These are phyloP conservation scores for Acholoe squamosa DNA, from an alignment of 2,888 invertebrate genomes.

Conservation along the genomic window DNA sequence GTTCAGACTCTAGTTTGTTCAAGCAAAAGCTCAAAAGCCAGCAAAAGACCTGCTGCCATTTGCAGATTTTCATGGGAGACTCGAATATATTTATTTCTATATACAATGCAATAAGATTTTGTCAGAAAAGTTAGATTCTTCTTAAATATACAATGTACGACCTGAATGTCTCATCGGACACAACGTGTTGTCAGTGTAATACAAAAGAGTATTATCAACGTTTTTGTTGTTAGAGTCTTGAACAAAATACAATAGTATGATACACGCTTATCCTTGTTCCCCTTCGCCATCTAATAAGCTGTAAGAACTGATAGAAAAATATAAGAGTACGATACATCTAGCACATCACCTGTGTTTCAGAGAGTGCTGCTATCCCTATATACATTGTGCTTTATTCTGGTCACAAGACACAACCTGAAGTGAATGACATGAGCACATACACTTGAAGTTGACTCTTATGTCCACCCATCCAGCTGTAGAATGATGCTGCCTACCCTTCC, in stretches of 20 bases:
- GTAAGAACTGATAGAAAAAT: slow-evolving; percentile 53
- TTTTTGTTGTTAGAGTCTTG: not conserved
- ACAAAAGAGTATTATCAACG: slow-evolving; percentile 21
- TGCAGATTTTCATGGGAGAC: not conserved
- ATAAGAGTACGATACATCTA: slow-evolving; percentile 43
- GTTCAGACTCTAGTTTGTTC: not conserved
- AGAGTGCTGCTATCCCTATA: slow-evolving; percentile 26
- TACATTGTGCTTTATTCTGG: not conserved
- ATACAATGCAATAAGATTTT: not conserved
- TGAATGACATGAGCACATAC: not conserved
- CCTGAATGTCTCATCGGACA: not conserved
- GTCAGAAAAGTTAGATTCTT: slow-evolving; percentile 39
- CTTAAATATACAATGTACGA: not conserved
- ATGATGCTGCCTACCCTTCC: not conserved
- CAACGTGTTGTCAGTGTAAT: not conserved
- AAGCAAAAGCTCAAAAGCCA: not conserved
- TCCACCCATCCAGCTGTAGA: not conserved
- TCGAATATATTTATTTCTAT: slow-evolving; percentile 23
- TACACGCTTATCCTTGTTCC: slow-evolving; percentile 2
- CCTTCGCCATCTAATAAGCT: not conserved
- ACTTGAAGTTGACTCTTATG: not conserved
- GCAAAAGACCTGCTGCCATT: slow-evolving; percentile 48
- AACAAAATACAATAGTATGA: slow-evolving; percentile 35
- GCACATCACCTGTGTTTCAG: slow-evolving; percentile 19
- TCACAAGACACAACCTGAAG: slow-evolving; percentile 20